A percentile compares a stretch with the other conserved stretches of the same genome.
Evolutionary conservation across 30 jellyfish, hydroid and myxozoan genomes (phyloP).

Genomic region (Pseudorhiza aurosa): DNA sequence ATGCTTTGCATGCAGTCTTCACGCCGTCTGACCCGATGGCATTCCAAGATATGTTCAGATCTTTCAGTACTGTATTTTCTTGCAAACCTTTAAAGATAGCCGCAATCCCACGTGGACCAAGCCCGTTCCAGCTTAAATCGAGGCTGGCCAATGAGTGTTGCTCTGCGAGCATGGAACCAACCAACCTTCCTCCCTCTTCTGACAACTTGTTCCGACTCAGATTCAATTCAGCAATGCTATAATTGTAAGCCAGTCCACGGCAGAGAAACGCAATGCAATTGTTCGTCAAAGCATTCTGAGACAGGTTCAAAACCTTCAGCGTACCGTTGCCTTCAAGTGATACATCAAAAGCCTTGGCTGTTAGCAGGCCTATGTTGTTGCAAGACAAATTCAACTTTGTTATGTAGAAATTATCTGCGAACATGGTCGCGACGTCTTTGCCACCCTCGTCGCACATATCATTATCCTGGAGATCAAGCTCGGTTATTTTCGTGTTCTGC

Average conservation of each 20-base stretch:
- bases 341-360: constrained; percentile 46
- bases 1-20: constrained; percentile 31
- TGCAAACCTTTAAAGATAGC: constrained; percentile 51
- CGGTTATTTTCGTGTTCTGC: constrained; percentile 50
- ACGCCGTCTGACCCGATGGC: constrained; percentile 59
- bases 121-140: constrained; percentile 69
- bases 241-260: constrained; percentile 35
- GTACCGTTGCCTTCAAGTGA: constrained; percentile 62
- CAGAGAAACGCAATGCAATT: constrained; percentile 41
- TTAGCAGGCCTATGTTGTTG: constrained; percentile 36
- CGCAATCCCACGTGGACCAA: constrained; percentile 59
- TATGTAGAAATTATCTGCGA: constrained; percentile 53
- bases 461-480: constrained; percentile 55
- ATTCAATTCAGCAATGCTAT: constrained; percentile 37
- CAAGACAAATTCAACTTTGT: constrained; percentile 25
- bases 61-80: constrained; percentile 35
- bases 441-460: constrained; percentile 63
- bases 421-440: constrained; percentile 46
- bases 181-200: constrained; percentile 46
- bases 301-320: constrained; percentile 32
- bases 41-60: constrained; percentile 60
- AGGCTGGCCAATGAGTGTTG: constrained; percentile 51
- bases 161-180: constrained; percentile 52
- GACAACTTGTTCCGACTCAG: constrained; percentile 40
- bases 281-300: constrained; percentile 30